phyloP scores from a whole-genome alignment of 2,888 invertebrate species.

The Drosophila pegasa region DNA sequence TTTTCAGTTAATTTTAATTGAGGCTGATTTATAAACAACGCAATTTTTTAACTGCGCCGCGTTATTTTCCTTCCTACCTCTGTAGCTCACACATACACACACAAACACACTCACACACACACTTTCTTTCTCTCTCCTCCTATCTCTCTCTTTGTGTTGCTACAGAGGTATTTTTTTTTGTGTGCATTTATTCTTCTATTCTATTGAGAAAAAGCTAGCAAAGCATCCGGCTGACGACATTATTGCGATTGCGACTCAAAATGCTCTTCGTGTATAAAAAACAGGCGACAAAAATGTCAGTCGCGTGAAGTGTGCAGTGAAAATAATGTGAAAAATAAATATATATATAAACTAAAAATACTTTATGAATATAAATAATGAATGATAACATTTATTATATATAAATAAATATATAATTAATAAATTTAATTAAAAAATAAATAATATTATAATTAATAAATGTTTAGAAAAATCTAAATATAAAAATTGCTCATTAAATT shows the following conservation, averaged over 20 bases:
- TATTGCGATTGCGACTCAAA: slow-evolving; percentile 34
- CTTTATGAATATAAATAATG: neutral
- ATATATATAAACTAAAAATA: neutral
- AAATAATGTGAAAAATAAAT: neutral
- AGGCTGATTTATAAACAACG: slow-evolving; percentile 76
- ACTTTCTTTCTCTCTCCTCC: slow-evolving; percentile 4
- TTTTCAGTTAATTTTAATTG: slow-evolving; percentile 76
- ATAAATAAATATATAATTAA: neutral
- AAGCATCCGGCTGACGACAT: slow-evolving; percentile 64
- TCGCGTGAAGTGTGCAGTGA: neutral
- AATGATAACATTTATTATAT: too few species aligned
- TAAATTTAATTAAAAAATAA: neutral
- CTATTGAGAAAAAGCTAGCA: slow-evolving; percentile 62
- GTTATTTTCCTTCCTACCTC: slow-evolving; percentile 22
- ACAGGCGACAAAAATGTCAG: slow-evolving; percentile 51
- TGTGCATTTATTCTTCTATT: slow-evolving; percentile 34
- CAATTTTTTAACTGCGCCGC: slow-evolving; percentile 60
- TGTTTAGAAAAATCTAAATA: too few species aligned
- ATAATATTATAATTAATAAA: too few species aligned
- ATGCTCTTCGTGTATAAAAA: slow-evolving; percentile 39
- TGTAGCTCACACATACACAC: slow-evolving; percentile 7
- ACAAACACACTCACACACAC: slow-evolving; percentile 11
- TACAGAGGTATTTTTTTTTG: slow-evolving; percentile 28
- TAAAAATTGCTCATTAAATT: too few species aligned
- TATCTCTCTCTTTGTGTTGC: slow-evolving; percentile 29